These are phyloP conservation scores for Lepidochitona cinerea DNA, from an alignment of 2,888 invertebrate species.

Conservation along the genomic window DNA sequence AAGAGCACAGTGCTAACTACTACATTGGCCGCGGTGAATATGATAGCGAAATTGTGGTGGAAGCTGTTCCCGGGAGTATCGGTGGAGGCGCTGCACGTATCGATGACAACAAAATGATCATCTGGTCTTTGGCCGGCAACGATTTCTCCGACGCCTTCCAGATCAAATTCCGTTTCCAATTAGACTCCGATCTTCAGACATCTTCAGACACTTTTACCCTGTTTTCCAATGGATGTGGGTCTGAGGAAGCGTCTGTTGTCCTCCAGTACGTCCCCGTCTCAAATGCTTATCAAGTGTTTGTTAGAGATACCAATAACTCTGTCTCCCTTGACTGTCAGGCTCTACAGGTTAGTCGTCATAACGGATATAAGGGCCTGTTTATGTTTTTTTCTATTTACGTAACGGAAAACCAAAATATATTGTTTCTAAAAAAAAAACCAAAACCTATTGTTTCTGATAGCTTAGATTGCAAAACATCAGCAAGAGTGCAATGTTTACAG, in stretches of 20 bases:
- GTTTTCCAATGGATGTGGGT: background rate
- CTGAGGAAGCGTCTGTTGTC: background rate
- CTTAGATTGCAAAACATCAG: too few species aligned
- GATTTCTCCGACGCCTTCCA: background rate
- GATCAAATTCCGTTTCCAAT: background rate
- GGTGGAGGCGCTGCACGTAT: background rate
- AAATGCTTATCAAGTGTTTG: background rate
- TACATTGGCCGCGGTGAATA: background rate
- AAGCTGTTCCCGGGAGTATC: background rate
- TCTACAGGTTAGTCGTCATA: background rate
- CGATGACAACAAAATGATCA: background rate
- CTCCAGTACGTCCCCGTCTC: background rate
- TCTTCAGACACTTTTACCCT: background rate
- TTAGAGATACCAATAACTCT: background rate
- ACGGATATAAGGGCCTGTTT: too few species aligned
- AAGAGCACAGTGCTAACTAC: background rate
- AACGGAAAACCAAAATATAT: too few species aligned
- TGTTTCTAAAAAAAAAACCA: too few species aligned
- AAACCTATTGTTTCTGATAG: too few species aligned
- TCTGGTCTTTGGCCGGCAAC: background rate
- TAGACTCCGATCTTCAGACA: background rate
- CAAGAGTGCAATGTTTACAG: too few species aligned
- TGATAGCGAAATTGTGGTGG: background rate
- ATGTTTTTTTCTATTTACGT: too few species aligned
- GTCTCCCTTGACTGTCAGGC: background rate